These are phyloP conservation scores for Encarsia formosa DNA, from an alignment of 2,888 invertebrate genomes.

Conservation along the genomic window DNA sequence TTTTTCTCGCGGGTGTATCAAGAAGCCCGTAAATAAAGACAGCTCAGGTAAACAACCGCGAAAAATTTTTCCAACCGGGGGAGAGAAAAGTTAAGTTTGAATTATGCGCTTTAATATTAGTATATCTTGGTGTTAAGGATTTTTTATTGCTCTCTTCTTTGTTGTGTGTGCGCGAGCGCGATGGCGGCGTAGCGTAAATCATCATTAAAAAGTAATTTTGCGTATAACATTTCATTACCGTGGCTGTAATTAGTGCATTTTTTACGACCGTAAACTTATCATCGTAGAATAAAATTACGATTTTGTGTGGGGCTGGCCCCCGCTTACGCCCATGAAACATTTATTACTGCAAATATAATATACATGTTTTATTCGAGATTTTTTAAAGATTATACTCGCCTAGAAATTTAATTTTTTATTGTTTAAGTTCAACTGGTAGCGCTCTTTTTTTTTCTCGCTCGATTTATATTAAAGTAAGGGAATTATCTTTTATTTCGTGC, in stretches of 20 bases:
- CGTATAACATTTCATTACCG: constrained; percentile 20
- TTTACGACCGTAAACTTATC: constrained; percentile 22
- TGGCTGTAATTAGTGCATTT: constrained; percentile 19
- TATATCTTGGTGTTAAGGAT: background rate
- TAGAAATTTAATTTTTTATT: too few relatives aligned
- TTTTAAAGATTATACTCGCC: too few relatives aligned
- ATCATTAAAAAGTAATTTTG: constrained; percentile 21
- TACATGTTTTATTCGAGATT: too few relatives aligned
- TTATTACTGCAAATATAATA: constrained; percentile 6
- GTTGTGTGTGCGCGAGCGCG: background rate
- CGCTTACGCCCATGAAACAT: constrained; percentile 7
- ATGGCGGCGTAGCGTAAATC: constrained; percentile 8
- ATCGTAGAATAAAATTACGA: constrained; percentile 22
- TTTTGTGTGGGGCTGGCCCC: too few relatives aligned
- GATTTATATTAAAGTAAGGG: too few relatives aligned
- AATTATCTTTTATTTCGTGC: too few relatives aligned
- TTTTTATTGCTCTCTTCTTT: background rate
- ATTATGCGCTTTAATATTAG: constrained; percentile 12
- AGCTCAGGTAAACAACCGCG: background rate
- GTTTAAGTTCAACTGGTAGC: too few relatives aligned
- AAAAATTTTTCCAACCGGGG: background rate
- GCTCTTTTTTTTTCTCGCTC: too few relatives aligned
- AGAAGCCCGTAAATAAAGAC: background rate
- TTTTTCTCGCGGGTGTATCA: too few relatives aligned
- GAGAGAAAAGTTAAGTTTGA: constrained; percentile 9